A percentile compares a stretch with the other conserved stretches of the same genome.
These are phyloP conservation scores for Astreopora myriophthalma DNA, from an alignment of 64 coral and sea anemone species.

Conservation along the genomic window DNA sequence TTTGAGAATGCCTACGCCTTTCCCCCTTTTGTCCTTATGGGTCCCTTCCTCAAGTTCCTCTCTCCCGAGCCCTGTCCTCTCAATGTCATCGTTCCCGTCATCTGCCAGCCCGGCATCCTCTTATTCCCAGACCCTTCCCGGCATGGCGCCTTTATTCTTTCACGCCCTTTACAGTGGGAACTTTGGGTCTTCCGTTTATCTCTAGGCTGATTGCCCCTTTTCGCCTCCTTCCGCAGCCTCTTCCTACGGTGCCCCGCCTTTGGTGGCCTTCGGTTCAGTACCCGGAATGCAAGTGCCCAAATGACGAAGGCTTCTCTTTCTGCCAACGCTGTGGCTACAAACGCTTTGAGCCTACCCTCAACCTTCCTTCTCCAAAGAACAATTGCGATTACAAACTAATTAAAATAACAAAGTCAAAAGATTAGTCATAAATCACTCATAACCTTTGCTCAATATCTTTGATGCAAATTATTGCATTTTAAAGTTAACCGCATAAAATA, in stretches of 20 bases:
- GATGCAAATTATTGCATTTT: no score
- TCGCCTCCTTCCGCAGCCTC: constrained; percentile 21
- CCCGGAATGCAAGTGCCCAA: background rate
- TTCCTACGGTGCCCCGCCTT: constrained; percentile 11
- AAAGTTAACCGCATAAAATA: no score
- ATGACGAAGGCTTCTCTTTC: constrained; percentile 4
- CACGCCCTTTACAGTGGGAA: constrained; percentile 11
- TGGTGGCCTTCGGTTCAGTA: background rate
- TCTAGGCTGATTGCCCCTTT: background rate
- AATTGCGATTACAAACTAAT: no score
- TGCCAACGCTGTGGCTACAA: constrained; percentile 58
- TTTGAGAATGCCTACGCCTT: constrained; percentile 48
- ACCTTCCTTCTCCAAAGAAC: background rate
- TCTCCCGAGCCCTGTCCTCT: background rate
- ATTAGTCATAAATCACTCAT: no score
- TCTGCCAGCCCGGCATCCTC: background rate
- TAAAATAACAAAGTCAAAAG: no score
- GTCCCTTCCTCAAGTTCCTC: constrained; percentile 18
- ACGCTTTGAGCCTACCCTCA: background rate
- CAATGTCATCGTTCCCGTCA: background rate
- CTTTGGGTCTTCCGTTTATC: constrained; percentile 15
- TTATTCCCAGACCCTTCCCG: background rate
- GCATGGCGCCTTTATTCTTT: background rate
- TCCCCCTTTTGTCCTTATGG: constrained; percentile 32
- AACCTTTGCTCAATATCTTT: no score